Evolutionary conservation across 1,140 invertebrate genomes (phyloP).

Genomic region (Trachymyrmex cornetzi): DNA sequence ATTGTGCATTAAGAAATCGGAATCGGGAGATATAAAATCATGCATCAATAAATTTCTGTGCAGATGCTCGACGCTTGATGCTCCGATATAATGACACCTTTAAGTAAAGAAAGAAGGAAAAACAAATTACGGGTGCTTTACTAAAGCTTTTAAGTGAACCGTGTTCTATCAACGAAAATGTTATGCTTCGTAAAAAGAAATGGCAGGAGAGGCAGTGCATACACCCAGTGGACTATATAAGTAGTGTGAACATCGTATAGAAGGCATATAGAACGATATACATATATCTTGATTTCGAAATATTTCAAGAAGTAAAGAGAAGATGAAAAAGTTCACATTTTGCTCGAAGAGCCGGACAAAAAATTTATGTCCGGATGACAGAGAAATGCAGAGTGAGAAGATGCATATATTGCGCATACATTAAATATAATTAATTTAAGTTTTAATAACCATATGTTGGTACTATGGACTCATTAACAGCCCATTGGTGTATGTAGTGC

Average conservation of each 20-base stretch:
- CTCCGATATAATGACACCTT: too few species aligned
- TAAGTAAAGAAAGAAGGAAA: neutral
- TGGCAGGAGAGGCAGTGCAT: slow-evolving; percentile 71
- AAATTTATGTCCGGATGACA: neutral
- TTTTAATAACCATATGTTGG: neutral
- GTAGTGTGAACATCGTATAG: slow-evolving; percentile 56
- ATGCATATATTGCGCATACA: neutral
- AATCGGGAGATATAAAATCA: too few species aligned
- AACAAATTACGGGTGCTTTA: slow-evolving; percentile 57
- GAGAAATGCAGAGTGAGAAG: slow-evolving; percentile 5
- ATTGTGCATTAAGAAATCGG: too few species aligned
- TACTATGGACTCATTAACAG: slow-evolving; percentile 61
- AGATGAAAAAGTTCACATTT: neutral
- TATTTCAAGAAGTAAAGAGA: slow-evolving; percentile 15
- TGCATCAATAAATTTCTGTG: too few species aligned
- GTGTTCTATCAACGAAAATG: slow-evolving; percentile 69
- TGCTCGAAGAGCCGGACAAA: neutral
- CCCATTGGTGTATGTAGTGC: slow-evolving; percentile 78
- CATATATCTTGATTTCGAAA: slow-evolving; percentile 10
- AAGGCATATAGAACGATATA: neutral
- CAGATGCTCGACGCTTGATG: too few species aligned
- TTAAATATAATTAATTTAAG: neutral
- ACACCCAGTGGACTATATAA: slow-evolving; percentile 75
- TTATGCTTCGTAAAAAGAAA: slow-evolving; percentile 50
- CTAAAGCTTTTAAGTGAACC: slow-evolving; percentile 69